These are phyloP conservation scores for Amphiprion percula DNA, from an alignment of 2,113 vertebrate species.

Conservation along the genomic window DNA sequence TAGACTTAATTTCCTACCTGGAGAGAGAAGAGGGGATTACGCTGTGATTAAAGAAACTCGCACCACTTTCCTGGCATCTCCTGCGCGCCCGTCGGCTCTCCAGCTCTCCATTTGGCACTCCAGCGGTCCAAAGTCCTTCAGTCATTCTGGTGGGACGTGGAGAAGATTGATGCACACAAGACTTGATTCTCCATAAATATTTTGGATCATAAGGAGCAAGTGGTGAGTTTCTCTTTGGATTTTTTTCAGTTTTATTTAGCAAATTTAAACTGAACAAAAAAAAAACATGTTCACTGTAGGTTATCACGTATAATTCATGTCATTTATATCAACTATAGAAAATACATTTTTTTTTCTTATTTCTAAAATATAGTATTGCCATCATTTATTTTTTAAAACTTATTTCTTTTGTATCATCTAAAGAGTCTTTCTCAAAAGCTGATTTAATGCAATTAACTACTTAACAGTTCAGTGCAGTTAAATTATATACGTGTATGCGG, in stretches of 20 bases:
- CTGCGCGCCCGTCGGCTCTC: constrained; percentile 51
- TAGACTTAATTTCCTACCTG: constrained; percentile 19
- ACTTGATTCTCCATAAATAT: not conserved
- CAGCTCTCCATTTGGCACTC: constrained; percentile 46
- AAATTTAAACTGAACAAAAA: not conserved
- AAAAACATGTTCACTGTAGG: not conserved
- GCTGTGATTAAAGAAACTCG: constrained; percentile 61
- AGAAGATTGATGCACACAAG: constrained; percentile 9
- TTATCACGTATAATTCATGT: not conserved
- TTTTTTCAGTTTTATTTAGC: constrained; percentile 2
- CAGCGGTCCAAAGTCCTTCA: constrained; percentile 40
- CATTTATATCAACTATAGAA: not conserved
- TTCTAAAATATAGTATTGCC: not conserved
- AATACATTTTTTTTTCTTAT: not conserved
- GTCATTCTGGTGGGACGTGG: constrained; percentile 45
- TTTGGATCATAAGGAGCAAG: constrained; percentile 32
- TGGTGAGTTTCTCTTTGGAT: constrained; percentile 68
- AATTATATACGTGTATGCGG: not conserved
- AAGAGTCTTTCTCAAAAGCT: no score
- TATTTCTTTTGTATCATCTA: not conserved
- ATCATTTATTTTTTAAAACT: not conserved
- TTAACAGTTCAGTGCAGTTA: not conserved
- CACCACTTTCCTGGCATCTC: constrained; percentile 60
- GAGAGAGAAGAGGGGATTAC: constrained; percentile 48
- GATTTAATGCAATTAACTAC: not conserved